Conservation (phyloP, 1,140 invertebrate genomes). For the Mycetomoellerius zeteki region DNA sequence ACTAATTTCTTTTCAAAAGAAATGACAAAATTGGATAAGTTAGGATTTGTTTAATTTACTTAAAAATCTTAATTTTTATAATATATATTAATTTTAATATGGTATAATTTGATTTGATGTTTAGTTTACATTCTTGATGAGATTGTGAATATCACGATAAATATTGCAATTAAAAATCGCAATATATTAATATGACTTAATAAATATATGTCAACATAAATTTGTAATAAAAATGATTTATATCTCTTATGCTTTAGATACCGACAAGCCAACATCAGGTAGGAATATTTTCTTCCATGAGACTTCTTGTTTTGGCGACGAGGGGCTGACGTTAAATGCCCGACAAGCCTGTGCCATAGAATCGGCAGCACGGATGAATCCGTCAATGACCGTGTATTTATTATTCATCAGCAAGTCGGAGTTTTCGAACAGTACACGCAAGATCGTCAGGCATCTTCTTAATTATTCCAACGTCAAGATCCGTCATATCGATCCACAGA, state of each 20-base stretch:
- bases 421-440: conserved; percentile 78
- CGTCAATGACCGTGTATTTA: conserved; percentile 87
- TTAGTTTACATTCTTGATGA: not conserved
- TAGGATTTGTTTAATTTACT: not conserved
- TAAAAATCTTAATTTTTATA: too few species aligned
- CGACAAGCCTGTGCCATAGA: conserved; percentile 91
- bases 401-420: conserved; percentile 87
- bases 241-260: not conserved
- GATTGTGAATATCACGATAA: not conserved
- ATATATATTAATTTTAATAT: conserved; percentile 7
- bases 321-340: conserved; percentile 84
- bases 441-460: conserved; percentile 84
- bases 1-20: not conserved
- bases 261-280: conserved; percentile 70
- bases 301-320: conserved; percentile 86
- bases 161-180: not conserved
- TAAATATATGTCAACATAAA: conserved; percentile 5
- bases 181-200: not conserved
- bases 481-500: conserved; percentile 78
- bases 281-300: conserved; percentile 89
- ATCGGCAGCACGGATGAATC: conserved; percentile 89
- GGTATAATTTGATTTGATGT: not conserved
- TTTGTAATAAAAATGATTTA: not conserved
- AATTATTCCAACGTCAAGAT: conserved; percentile 88
- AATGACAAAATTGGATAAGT: not conserved